Conservation (phyloP, 2,888 invertebrate genomes). For the Hirtodrosophila duncani region DNA sequence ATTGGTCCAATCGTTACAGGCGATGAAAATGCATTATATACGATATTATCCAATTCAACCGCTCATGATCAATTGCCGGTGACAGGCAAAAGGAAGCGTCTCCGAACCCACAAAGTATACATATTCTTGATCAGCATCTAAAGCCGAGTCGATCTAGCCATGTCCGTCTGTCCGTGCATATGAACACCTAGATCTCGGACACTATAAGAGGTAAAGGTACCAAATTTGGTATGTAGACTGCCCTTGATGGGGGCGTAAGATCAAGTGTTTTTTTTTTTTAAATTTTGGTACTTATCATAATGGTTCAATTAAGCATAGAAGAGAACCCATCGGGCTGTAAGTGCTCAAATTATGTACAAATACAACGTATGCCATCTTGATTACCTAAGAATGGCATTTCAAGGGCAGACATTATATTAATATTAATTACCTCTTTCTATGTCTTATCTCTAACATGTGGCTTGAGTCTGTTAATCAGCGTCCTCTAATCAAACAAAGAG, state of each 20-base stretch:
- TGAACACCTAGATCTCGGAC: too few relatives aligned
- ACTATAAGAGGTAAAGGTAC: too few relatives aligned
- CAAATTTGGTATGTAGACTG: too few relatives aligned
- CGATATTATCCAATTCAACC: too few relatives aligned
- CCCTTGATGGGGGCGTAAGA: conserved; percentile 22
- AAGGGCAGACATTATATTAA: conserved; percentile 26
- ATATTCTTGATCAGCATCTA: too few relatives aligned
- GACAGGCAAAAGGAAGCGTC: too few relatives aligned
- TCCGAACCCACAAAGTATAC: too few relatives aligned
- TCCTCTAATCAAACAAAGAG: conserved; percentile 4
- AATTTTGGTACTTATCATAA: conserved; percentile 15
- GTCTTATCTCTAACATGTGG: not conserved
- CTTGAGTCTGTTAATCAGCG: not conserved
- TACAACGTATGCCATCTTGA: conserved; percentile 8
- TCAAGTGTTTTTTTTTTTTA: not conserved
- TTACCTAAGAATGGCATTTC: not conserved
- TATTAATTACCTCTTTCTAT: conserved; percentile 1
- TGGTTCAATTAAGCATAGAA: conserved; percentile 40
- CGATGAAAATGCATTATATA: too few relatives aligned
- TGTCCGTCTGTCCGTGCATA: too few relatives aligned
- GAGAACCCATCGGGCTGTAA: conserved; percentile 12
- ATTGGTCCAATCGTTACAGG: too few relatives aligned
- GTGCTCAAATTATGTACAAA: conserved; percentile 12
- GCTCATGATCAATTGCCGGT: too few relatives aligned
- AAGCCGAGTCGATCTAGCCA: too few relatives aligned